Conservation (phyloP, 2,797 vertebrate genomes). For the Cheirogaleus major region DNA sequence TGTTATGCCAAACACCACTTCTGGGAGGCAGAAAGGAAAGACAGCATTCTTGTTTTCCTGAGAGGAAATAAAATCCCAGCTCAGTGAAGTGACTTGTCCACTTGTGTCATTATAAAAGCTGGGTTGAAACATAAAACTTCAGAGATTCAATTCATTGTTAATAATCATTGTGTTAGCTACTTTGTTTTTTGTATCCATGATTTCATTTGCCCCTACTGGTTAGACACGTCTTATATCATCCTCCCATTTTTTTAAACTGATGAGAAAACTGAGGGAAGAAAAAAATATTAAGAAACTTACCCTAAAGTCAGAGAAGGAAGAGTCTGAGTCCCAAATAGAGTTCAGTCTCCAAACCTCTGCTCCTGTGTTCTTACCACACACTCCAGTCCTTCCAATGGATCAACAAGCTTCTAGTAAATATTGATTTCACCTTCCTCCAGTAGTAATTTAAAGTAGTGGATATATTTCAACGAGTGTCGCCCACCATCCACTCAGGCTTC, state of each 20-base stretch:
- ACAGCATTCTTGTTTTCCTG: background rate
- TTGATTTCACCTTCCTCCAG: background rate
- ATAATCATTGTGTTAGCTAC: background rate
- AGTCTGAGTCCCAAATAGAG: background rate
- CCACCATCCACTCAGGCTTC: background rate
- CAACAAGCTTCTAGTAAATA: constrained; percentile 2
- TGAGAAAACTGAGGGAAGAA: background rate
- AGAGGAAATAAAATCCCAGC: background rate
- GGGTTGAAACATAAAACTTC: background rate
- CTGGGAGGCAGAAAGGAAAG: background rate
- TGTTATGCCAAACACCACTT: background rate
- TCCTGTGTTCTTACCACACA: background rate
- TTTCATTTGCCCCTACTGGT: background rate
- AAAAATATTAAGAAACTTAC: background rate
- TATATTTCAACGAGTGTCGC: constrained; percentile 29
- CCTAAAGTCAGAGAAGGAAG: background rate
- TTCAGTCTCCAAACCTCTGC: background rate
- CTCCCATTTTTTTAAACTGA: background rate
- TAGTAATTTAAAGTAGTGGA: constrained; percentile 19
- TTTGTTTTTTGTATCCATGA: background rate
- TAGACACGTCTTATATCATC: background rate
- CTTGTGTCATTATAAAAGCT: background rate
- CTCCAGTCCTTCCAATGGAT: background rate
- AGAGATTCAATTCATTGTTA: background rate
- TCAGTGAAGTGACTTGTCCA: background rate